Evolutionary conservation across 1,140 invertebrate species (phyloP), one percentile per base, ranked within the genome.

Genomic region (Leptoteleia sp.): DNA sequence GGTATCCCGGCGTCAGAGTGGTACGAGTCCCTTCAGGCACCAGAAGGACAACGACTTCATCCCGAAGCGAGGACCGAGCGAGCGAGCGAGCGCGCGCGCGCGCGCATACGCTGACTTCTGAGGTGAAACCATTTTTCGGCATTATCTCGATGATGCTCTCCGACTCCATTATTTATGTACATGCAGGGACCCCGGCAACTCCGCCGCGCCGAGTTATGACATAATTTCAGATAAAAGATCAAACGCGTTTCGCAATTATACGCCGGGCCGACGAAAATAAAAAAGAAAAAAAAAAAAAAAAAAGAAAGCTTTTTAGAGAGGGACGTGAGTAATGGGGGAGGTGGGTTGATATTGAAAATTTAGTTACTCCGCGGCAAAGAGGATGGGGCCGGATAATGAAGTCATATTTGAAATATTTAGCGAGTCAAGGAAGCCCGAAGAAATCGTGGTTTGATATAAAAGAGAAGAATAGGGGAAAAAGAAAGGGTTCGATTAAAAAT

Each of bases 141-240:
- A 84, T 84, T 84, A 84, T 84, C 72, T 81, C 81, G 79, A 83
- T 84, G 75, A 83, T 79, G 76, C 76, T 76, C 52, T 78, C 45
- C 43, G 68, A 54, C 45, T 73, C 67, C 72, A 65, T 82, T 81
- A 85, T 84, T 82, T 83, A 83, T 83, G 70, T 40, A 64, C 59
- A 47, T 47, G 8, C 40, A 38, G 45, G 48, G 4, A 43, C n/a
- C n/a, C 35, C 17, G n/a, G 40, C 3, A 67, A 55, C 25, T 25
- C 62, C 45, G 57, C 22, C 68, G 59, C 43, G 29, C 48, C 37
- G 31, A 43, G 59, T 82, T 82, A 83, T 83, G 73, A 83, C 70
- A 75, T 80, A 76, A 82, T 79, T 83, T 78, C 42, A 59, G 45
- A 33, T 57, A 42, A 52, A 52, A 33, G 25, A 65, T 54, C 61